A percentile compares a stretch with the other conserved stretches of the same genome.
Evolutionary conservation across 2,888 invertebrate species (phyloP).

Genomic region (Tachina lurida): DNA sequence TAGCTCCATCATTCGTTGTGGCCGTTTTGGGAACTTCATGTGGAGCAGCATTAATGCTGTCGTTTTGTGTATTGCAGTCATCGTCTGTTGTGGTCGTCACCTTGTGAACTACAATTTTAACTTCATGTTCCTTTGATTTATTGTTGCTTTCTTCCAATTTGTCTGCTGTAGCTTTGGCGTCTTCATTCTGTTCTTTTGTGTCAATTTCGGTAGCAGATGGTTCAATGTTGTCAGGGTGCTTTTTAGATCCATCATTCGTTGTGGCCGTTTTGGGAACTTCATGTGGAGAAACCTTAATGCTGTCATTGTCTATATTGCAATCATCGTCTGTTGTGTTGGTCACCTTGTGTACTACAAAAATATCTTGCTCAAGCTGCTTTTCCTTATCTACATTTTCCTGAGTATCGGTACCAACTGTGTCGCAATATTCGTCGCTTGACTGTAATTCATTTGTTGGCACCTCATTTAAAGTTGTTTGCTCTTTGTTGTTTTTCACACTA

Average conservation of each 20-base stretch:
- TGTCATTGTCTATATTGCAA: background rate
- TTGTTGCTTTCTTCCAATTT: no score
- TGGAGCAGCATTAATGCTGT: background rate
- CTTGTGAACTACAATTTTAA: slow-evolving; percentile 49
- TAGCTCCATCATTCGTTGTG: no score
- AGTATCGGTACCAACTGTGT: slow-evolving; percentile 3
- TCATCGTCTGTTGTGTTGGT: background rate
- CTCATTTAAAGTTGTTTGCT: slow-evolving; percentile 3
- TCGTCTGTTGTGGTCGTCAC: slow-evolving; percentile 1
- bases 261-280: background rate
- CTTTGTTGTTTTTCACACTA: slow-evolving; percentile 6
- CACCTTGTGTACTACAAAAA: slow-evolving; percentile 4
- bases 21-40: background rate
- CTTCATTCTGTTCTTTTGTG: no score
- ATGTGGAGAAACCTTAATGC: background rate
- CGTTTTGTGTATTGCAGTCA: background rate
- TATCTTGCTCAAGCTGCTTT: background rate
- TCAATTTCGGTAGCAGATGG: no score
- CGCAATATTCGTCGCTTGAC: background rate
- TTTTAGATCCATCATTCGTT: no score
- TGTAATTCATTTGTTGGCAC: background rate
- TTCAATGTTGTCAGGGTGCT: no score
- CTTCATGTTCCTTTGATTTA: background rate
- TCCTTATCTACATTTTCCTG: slow-evolving; percentile 12
- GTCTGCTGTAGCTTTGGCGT: no score